phyloP scores from a whole-genome alignment of 2,797 vertebrate genomes.

The Muraenolepis orangiensis region DNA sequence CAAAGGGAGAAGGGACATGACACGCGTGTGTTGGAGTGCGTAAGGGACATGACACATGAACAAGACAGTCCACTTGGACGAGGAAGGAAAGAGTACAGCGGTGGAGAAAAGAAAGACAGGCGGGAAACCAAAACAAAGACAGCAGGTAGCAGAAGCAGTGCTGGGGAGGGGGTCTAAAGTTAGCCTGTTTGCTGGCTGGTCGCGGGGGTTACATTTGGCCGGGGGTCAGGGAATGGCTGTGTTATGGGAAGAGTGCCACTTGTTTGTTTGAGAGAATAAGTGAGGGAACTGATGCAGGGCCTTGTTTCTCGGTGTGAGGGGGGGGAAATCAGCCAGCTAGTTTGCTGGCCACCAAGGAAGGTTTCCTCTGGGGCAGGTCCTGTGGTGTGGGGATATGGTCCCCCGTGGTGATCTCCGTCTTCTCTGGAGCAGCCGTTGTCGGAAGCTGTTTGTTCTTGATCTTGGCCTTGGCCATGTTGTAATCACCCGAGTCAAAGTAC shows the following conservation, averaged over 20 bases:
- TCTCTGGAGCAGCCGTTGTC: slow-evolving; percentile 86
- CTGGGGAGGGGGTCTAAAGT: slow-evolving; percentile 67
- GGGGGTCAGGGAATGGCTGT: slow-evolving; percentile 16
- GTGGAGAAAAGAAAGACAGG: too few relatives aligned
- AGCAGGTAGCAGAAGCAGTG: slow-evolving; percentile 11
- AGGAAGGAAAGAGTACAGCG: slow-evolving; percentile 58
- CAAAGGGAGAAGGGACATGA: slow-evolving; percentile 52
- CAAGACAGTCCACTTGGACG: slow-evolving; percentile 58
- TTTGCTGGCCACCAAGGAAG: slow-evolving; percentile 97
- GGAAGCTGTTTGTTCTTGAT: slow-evolving; percentile 98
- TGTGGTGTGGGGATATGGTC: slow-evolving; percentile 99
- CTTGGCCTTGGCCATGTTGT: slow-evolving; percentile 99
- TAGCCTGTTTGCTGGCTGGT: slow-evolving; percentile 81
- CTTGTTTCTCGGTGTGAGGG: not conserved
- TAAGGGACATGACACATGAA: slow-evolving; percentile 30
- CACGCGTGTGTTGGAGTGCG: too few relatives aligned
- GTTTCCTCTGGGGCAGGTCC: slow-evolving; percentile 97
- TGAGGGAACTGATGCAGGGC: slow-evolving; percentile 28
- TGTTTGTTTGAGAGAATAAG: slow-evolving; percentile 47
- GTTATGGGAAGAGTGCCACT: slow-evolving; percentile 29
- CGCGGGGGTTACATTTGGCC: slow-evolving; percentile 76
- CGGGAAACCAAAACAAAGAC: too few relatives aligned
- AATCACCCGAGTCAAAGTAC: slow-evolving; percentile 99
- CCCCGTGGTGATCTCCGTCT: slow-evolving; percentile 94
- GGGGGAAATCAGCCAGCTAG: slow-evolving; percentile 89